These are phyloP conservation scores for Patiria miniata DNA, from an alignment of 35 echinoderm and acorn worm species.

Conservation along the genomic window DNA sequence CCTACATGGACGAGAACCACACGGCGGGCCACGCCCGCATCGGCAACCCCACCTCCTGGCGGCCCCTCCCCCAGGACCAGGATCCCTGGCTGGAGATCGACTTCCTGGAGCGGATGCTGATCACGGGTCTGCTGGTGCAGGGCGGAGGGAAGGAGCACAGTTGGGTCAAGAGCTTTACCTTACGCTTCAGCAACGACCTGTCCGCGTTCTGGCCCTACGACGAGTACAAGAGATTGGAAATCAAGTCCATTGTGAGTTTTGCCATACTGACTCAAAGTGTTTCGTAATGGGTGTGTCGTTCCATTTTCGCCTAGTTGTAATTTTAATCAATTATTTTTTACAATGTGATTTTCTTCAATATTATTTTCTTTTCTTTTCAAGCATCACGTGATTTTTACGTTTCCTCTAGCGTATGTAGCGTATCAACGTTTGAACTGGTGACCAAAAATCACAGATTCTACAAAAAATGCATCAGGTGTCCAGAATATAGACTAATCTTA, in stretches of 20 bases:
- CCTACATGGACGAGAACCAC: conserved; percentile 52
- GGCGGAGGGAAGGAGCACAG: conserved; percentile 55
- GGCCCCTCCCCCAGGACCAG: conserved; percentile 31
- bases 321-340: neutral
- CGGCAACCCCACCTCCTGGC: conserved; percentile 62
- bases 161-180: conserved; percentile 58
- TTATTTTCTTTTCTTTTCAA: no score
- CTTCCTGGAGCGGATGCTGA: conserved; percentile 74
- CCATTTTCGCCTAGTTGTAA: neutral
- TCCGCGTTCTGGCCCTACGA: conserved; percentile 5
- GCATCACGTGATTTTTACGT: no score
- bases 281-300: no score
- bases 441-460: no score
- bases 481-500: no score
- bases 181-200: conserved; percentile 44
- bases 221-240: conserved; percentile 21
- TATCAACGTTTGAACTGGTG: no score
- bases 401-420: no score
- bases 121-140: conserved; percentile 77
- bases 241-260: neutral
- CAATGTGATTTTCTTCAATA: neutral
- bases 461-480: no score
- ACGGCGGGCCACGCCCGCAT: conserved; percentile 53
- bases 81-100: conserved; percentile 54
- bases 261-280: no score